Conservation (phyloP, 2,888 invertebrate genomes). For the Pyrocoelia pectoralis region DNA sequence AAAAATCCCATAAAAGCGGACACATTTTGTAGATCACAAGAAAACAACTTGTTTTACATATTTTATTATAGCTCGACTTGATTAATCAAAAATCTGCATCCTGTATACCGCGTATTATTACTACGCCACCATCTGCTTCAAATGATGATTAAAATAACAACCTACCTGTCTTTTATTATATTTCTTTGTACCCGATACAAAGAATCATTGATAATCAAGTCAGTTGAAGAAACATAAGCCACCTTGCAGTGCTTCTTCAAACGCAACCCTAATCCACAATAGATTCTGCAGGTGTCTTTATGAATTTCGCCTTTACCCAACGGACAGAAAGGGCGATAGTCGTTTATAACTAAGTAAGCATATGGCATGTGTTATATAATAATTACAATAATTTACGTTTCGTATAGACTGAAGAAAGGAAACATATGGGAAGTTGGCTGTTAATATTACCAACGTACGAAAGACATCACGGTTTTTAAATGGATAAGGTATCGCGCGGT, state of each 20-base stretch:
- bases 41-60: neutral
- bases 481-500: slow-evolving; percentile 40
- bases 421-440: slow-evolving; percentile 47
- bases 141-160: slow-evolving; percentile 5
- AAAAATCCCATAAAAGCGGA: neutral
- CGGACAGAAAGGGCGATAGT: slow-evolving; percentile 39
- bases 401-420: slow-evolving; percentile 32
- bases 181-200: slow-evolving; percentile 7
- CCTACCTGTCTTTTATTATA: slow-evolving; percentile 18
- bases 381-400: slow-evolving; percentile 56
- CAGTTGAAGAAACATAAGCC: slow-evolving; percentile 37
- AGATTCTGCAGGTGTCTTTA: slow-evolving; percentile 37
- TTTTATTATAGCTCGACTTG: neutral
- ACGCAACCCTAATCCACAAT: slow-evolving; percentile 33
- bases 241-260: slow-evolving; percentile 35
- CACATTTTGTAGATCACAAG: neutral
- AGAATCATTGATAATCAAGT: slow-evolving; percentile 27
- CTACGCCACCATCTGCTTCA: slow-evolving; percentile 3
- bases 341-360: slow-evolving; percentile 44
- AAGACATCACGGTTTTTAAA: slow-evolving; percentile 31
- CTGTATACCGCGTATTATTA: neutral
- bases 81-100: slow-evolving; percentile 11
- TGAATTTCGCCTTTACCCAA: slow-evolving; percentile 42
- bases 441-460: slow-evolving; percentile 25
- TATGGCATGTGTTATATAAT: slow-evolving; percentile 58